Conservation (phyloP, 2,113 vertebrate genomes). For the Indicator maculatus region DNA sequence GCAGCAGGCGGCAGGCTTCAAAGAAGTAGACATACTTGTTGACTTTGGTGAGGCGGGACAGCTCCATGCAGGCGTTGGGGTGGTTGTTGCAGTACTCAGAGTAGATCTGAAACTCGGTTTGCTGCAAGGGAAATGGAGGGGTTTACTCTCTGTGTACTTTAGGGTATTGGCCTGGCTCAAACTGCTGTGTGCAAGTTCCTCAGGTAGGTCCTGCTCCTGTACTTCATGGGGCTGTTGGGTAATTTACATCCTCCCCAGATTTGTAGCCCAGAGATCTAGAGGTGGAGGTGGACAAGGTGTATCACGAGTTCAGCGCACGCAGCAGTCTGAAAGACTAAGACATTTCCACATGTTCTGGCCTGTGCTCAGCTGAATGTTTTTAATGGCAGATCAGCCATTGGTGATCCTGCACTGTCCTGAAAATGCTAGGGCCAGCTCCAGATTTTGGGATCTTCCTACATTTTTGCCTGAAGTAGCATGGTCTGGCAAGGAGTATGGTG, state of each 20-base stretch:
- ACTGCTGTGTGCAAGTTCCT: fast-evolving
- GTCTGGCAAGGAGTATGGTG: neutral
- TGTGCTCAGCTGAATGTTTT: neutral
- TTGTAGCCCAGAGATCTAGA: neutral
- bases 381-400: neutral
- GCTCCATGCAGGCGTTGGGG: conserved; percentile 91
- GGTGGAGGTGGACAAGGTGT: neutral
- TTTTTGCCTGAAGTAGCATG: neutral
- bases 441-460: neutral
- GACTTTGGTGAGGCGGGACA: conserved; percentile 89
- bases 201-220: neutral
- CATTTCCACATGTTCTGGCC: neutral
- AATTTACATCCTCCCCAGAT: neutral
- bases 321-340: neutral
- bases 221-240: neutral
- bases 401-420: neutral
- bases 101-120: conserved; percentile 97
- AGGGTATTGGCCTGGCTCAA: neutral
- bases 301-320: neutral
- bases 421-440: fast-evolving
- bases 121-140: conserved; percentile 71
- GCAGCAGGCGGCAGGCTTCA: conserved; percentile 92
- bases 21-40: conserved; percentile 98
- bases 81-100: conserved; percentile 99
- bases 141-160: fast-evolving